Conservation (phyloP, 2,888 invertebrate genomes). For the Proisotoma minuta region DNA sequence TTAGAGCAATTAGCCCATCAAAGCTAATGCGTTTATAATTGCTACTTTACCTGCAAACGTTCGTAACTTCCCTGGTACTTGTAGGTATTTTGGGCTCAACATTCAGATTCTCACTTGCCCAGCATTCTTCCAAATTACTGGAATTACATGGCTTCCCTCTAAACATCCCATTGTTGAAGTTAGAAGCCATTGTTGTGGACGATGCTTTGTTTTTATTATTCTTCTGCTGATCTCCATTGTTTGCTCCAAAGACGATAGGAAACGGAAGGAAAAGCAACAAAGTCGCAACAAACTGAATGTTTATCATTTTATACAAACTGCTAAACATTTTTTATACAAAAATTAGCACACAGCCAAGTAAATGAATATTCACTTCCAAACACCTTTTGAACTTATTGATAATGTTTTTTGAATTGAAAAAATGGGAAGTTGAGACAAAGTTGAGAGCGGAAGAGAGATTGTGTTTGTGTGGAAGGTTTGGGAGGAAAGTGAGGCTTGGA, state of each 20-base stretch:
- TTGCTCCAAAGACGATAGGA: neutral
- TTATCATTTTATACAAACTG: neutral
- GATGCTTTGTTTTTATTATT: no score
- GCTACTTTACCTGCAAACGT: slow-evolving; percentile 41
- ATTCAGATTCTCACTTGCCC: slow-evolving; percentile 22
- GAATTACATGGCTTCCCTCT: neutral
- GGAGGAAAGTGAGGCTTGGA: neutral
- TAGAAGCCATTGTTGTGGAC: neutral
- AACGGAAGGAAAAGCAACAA: neutral
- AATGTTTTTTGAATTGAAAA: no score
- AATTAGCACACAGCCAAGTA: neutral
- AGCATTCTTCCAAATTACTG: slow-evolving; percentile 30
- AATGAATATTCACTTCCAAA: no score
- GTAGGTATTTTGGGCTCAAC: slow-evolving; percentile 32
- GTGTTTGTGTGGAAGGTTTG: neutral
- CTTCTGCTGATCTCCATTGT: neutral
- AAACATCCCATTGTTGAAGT: neutral
- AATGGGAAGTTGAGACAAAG: neutral
- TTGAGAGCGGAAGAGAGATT: neutral
- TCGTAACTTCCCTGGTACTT: slow-evolving; percentile 23
- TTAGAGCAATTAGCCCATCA: no score
- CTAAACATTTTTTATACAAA: neutral
- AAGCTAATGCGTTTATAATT: no score
- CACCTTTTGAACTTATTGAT: no score
- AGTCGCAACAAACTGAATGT: neutral